A percentile compares a stretch with the other conserved stretches of the same genome.
Conservation (phyloP, 2,888 invertebrate genomes). For the Parelbella ahira region DNA sequence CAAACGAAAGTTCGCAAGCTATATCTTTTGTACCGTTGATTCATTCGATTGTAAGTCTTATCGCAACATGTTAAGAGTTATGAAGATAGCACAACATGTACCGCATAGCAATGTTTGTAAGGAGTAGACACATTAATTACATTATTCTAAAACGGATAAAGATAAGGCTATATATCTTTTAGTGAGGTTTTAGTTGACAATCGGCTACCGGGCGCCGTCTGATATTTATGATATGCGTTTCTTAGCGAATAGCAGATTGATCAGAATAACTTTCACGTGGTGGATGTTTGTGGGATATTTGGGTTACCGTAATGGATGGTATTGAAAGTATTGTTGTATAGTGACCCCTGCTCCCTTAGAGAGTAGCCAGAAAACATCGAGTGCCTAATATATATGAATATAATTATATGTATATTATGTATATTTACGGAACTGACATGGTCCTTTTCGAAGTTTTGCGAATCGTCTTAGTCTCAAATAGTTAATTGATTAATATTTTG, state of each 20-base stretch:
- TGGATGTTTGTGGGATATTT: background rate
- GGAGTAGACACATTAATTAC: constrained; percentile 39
- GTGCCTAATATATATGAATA: too few species aligned
- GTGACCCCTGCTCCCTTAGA: too few species aligned
- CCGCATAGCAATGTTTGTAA: constrained; percentile 18
- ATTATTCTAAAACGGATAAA: constrained; percentile 38
- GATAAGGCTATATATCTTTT: constrained; percentile 49
- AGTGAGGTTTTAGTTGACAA: constrained; percentile 47
- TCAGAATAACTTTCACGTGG: constrained; percentile 9
- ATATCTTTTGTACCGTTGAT: constrained; percentile 16
- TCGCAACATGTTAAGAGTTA: constrained; percentile 27
- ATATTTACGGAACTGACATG: too few species aligned
- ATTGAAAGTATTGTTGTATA: too few species aligned
- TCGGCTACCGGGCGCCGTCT: constrained; percentile 42
- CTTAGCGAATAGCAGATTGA: background rate
- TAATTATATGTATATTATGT: too few species aligned
- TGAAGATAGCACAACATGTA: constrained; percentile 13
- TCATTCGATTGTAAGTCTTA: constrained; percentile 28
- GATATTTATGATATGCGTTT: constrained; percentile 23
- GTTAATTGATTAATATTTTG: too few species aligned
- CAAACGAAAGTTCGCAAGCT: constrained; percentile 3
- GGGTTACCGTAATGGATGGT: background rate
- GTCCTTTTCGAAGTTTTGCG: too few species aligned
- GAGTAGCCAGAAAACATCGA: too few species aligned
- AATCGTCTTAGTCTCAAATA: too few species aligned